phyloP scores from a whole-genome alignment of 2,113 vertebrate genomes.

The Noturus placidus region DNA sequence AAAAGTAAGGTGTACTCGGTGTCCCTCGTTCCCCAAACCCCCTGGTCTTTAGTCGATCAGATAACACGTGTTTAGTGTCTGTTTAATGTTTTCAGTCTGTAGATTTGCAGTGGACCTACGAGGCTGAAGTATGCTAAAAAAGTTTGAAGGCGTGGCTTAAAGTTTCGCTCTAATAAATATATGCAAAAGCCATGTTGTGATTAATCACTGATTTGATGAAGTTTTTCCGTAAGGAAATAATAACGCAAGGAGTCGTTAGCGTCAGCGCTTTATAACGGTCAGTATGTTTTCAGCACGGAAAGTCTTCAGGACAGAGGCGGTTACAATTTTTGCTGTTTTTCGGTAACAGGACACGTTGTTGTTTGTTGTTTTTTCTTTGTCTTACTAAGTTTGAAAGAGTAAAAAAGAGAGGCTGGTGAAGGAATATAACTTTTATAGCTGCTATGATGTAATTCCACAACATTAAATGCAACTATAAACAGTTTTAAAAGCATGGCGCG shows the following conservation, averaged over 20 bases:
- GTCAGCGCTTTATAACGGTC: background rate
- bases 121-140: background rate
- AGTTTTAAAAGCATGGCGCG: background rate
- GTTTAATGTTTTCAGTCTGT: background rate
- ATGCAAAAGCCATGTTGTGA: background rate
- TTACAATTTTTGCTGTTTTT: background rate
- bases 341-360: background rate
- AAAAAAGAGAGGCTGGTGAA: background rate
- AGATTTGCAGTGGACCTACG: background rate
- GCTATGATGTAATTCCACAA: background rate
- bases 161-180: background rate
- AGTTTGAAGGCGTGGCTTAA: background rate
- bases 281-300: background rate
- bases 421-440: background rate
- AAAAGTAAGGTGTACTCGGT: background rate
- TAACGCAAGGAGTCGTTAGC: background rate
- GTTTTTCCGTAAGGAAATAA: background rate
- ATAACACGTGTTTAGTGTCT: background rate
- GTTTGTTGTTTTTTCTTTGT: background rate
- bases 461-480: background rate
- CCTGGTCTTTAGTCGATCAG: background rate
- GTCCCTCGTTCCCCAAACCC: no score
- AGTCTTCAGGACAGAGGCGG: background rate
- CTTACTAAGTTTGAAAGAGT: background rate
- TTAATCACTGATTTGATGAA: background rate